Evolutionary conservation across 2,113 vertebrate species (phyloP), one percentile per base, ranked within the genome.

Genomic region (Sakesphorus luctuosus): DNA sequence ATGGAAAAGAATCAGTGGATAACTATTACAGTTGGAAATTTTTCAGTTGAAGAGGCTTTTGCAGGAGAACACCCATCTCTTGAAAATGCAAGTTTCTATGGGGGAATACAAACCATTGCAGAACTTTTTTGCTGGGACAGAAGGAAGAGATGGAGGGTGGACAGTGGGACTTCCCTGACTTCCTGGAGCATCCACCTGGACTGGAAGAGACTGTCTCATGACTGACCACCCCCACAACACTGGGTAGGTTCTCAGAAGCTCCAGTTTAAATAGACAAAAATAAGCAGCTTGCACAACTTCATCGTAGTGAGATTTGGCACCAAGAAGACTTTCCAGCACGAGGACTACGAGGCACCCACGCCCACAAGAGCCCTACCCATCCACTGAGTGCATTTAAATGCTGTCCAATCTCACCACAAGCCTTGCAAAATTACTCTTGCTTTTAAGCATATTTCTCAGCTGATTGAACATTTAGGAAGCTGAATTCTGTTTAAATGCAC

Each of bases 281-380:
- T 3, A 3, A 87, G 33, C 18, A 40, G 12, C 16, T 71, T 50
- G 52, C 12, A 18, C 33, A 67, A 17, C 2, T 6, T 3, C 20
- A 28, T 36, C 43, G 5, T 46, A 31, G 11, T 0, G 17, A 80
- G 8, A 43, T 62, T 47, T 24, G 69, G 21, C 72, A 29, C 13
- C 59, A 78, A 35, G 19, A 69, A 47, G 29, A 36, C 12, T 21
- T 61, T 59, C 29, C 65, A 68, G 44, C 40, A 13, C 29, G 6
- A 44, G 28, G 6, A 28, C 47, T 23, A 3, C 7, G 23, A 8
- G 0, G 4, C 38, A 4, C 18, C 36, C 59, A 24, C 35, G n/a
- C 24, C 38, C 26, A 13, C 0, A 0, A 5, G 35, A 69, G 28
- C 23, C 21, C 28, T 38, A 53, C 65, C 28, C 49, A 46, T 24